Evolutionary conservation across 2,888 invertebrate genomes (phyloP).

Genomic region (Artemia sp.): DNA sequence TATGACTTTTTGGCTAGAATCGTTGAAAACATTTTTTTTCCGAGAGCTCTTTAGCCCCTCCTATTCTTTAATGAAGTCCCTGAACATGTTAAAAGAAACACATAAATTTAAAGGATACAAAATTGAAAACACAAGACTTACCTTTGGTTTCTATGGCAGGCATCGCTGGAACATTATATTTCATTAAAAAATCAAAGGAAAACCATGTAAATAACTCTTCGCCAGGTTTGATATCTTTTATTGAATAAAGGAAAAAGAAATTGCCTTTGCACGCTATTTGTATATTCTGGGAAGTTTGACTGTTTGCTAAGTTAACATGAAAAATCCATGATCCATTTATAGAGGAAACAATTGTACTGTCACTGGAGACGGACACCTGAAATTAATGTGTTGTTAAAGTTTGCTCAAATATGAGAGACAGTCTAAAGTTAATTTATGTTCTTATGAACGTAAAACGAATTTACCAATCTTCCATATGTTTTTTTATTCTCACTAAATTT

Average conservation of each 20-base stretch:
- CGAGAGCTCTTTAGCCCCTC: too few relatives aligned
- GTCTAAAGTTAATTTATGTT: too few relatives aligned
- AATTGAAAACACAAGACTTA: not conserved
- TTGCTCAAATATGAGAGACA: too few relatives aligned
- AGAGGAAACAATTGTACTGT: not conserved
- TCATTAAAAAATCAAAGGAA: not conserved
- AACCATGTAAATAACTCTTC: not conserved
- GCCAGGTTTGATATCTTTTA: not conserved
- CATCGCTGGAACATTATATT: not conserved
- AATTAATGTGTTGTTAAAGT: not conserved
- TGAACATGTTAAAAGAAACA: too few relatives aligned
- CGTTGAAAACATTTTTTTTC: too few relatives aligned
- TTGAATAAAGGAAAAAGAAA: not conserved
- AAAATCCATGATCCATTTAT: not conserved
- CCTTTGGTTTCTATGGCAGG: not conserved
- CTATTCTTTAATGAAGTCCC: too few relatives aligned
- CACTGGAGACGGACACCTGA: not conserved
- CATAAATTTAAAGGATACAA: too few relatives aligned
- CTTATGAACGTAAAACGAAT: too few relatives aligned
- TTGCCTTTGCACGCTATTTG: constrained; percentile 3
- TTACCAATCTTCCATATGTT: too few relatives aligned
- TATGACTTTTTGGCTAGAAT: too few relatives aligned
- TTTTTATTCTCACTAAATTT: too few relatives aligned
- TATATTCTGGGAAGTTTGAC: not conserved
- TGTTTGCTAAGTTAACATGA: not conserved